A percentile compares a stretch with the other conserved stretches of the same genome.
phyloP scores from a whole-genome alignment of 1,140 invertebrate genomes.

The Pseudomyrmex dendroicus region DNA sequence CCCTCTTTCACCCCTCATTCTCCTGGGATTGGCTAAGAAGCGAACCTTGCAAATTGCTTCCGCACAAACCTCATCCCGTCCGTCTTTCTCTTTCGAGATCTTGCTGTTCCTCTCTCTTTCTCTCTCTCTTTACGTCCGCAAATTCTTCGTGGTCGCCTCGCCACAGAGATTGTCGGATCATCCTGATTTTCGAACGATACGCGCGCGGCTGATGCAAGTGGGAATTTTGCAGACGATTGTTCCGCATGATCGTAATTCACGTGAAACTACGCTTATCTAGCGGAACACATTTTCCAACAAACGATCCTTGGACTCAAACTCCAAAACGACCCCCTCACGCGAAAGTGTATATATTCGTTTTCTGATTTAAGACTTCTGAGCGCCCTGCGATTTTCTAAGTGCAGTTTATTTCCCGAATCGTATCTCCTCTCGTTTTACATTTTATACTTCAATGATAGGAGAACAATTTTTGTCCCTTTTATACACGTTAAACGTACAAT shows the following conservation, averaged over 20 bases:
- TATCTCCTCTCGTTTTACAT: neutral
- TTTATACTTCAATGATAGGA: neutral
- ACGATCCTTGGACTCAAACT: constrained; percentile 30
- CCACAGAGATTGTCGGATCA: constrained; percentile 32
- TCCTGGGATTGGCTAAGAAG: constrained; percentile 43
- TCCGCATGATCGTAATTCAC: constrained; percentile 29
- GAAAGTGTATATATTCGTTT: neutral
- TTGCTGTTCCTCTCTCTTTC: neutral
- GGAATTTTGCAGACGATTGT: constrained; percentile 46
- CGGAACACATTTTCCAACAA: constrained; percentile 24
- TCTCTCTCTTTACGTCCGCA: constrained; percentile 2
- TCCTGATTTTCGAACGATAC: constrained; percentile 45
- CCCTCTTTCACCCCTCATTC: neutral
- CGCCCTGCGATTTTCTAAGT: neutral
- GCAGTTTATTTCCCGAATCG: neutral
- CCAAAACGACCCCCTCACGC: constrained; percentile 5
- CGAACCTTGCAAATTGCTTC: constrained; percentile 69
- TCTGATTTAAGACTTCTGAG: neutral
- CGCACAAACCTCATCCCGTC: constrained; percentile 2
- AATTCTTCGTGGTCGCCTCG: constrained; percentile 36
- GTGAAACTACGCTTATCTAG: constrained; percentile 37
- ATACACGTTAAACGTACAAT: neutral
- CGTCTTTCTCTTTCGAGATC: constrained; percentile 29
- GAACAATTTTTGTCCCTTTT: neutral
- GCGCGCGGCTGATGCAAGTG: constrained; percentile 35